phyloP scores from a whole-genome alignment of 2,797 vertebrate genomes.

The Syngnathus acus region DNA sequence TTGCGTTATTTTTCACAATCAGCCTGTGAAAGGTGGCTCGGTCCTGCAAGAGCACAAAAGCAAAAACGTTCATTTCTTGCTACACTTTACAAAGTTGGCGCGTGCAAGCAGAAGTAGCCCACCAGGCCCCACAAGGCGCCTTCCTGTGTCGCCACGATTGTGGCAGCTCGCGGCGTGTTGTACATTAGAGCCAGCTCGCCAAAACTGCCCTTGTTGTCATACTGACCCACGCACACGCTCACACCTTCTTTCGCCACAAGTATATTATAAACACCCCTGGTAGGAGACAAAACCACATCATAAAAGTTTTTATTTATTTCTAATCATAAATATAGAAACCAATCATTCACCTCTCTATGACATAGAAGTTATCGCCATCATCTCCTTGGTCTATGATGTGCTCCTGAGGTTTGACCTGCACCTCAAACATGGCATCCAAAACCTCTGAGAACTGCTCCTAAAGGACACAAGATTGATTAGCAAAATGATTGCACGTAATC shows the following conservation, averaged over 20 bases:
- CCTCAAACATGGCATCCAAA: conserved; percentile 94
- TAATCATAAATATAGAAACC: not conserved
- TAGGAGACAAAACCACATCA: not conserved
- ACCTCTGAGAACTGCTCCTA: conserved; percentile 93
- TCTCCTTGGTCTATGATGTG: conserved; percentile 94
- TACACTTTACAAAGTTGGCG: not conserved
- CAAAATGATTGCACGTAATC: not conserved
- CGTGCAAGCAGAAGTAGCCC: conserved; percentile 47
- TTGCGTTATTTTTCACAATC: conserved; percentile 91
- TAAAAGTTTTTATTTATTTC: not conserved
- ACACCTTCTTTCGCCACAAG: conserved; percentile 77
- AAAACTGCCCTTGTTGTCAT: conserved; percentile 90
- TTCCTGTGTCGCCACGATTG: conserved; percentile 81
- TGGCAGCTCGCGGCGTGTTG: conserved; percentile 91
- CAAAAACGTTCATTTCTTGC: not conserved
- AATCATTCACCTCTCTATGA: conserved; percentile 78
- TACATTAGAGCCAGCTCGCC: conserved; percentile 96
- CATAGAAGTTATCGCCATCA: conserved; percentile 94
- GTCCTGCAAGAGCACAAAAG: conserved; percentile 68
- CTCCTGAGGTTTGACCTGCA: conserved; percentile 80
- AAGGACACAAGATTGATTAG: not conserved
- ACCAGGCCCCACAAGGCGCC: conserved; percentile 93
- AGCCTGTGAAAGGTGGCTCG: conserved; percentile 90
- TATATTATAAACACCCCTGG: conserved; percentile 86
- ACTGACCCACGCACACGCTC: conserved; percentile 79